These are phyloP conservation scores for Achroia grisella DNA, from an alignment of 1,140 invertebrate genomes.

Conservation along the genomic window DNA sequence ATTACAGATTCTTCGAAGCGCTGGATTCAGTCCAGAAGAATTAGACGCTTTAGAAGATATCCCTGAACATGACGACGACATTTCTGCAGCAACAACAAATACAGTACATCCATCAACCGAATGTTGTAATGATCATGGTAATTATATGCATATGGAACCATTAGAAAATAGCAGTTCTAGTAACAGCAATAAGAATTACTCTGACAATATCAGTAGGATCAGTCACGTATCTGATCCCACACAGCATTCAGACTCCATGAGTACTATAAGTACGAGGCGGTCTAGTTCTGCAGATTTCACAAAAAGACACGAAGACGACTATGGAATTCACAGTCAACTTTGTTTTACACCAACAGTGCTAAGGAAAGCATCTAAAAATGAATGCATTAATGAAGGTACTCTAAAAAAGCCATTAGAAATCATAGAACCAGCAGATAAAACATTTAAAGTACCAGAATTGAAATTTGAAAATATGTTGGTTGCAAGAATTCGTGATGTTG, in stretches of 20 bases:
- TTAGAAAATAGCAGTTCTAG: constrained; percentile 48
- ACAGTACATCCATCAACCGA: constrained; percentile 50
- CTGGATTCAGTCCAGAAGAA: constrained; percentile 74
- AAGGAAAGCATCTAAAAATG: constrained; percentile 41
- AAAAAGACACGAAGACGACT: constrained; percentile 58
- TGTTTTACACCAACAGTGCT: constrained; percentile 61
- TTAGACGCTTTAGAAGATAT: constrained; percentile 69
- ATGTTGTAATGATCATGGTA: constrained; percentile 51
- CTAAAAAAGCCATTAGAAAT: constrained; percentile 21
- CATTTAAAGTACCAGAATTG: constrained; percentile 45
- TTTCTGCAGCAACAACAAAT: constrained; percentile 53
- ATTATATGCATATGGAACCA: constrained; percentile 63
- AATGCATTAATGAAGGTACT: constrained; percentile 48
- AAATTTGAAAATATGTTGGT: constrained; percentile 55
- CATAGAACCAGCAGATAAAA: constrained; percentile 26
- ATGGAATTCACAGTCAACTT: constrained; percentile 35
- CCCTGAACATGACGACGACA: constrained; percentile 61
- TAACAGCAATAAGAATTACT: constrained; percentile 51
- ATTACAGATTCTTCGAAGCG: constrained; percentile 76
- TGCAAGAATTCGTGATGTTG: constrained; percentile 70
- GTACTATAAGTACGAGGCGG: constrained; percentile 51
- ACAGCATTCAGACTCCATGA: constrained; percentile 53
- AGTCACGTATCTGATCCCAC: constrained; percentile 61
- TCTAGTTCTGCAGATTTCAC: constrained; percentile 70
- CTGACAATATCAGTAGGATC: constrained; percentile 59